phyloP scores from a whole-genome alignment of 2,113 vertebrate genomes.

The Plecotus auritus region DNA sequence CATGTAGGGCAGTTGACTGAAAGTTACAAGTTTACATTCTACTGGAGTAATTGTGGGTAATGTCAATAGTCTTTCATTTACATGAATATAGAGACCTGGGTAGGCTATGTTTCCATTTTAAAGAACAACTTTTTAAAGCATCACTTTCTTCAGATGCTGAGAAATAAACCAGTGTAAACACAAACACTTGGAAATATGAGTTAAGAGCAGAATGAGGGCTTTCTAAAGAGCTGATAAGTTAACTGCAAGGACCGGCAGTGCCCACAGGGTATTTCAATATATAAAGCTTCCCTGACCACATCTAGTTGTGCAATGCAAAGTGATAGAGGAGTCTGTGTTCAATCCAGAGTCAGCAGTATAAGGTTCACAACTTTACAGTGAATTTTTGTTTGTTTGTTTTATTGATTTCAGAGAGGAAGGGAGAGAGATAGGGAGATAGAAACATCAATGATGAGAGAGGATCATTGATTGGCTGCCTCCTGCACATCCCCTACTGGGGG shows the following conservation, averaged over 20 bases:
- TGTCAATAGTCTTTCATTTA: background rate
- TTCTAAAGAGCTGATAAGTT: background rate
- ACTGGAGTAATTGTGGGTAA: background rate
- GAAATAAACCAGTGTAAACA: background rate
- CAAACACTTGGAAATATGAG: background rate
- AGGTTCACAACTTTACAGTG: background rate
- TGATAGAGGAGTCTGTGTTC: background rate
- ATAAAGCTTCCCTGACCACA: background rate
- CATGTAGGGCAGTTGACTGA: background rate
- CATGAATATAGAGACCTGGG: background rate
- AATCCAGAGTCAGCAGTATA: background rate
- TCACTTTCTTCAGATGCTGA: background rate
- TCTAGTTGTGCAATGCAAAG: background rate
- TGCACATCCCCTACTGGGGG: too few relatives aligned
- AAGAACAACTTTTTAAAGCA: background rate
- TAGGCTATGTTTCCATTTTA: background rate
- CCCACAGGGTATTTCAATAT: background rate
- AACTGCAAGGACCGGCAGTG: background rate
- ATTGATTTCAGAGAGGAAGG: too few relatives aligned
- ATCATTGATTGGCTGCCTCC: too few relatives aligned
- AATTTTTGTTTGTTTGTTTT: background rate
- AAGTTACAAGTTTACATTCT: background rate
- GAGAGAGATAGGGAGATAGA: too few relatives aligned
- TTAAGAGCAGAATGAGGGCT: background rate
- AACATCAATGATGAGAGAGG: too few relatives aligned